Evolutionary conservation across 2,113 vertebrate genomes (phyloP), one percentile per base, ranked within the genome.

Genomic region (Lamprologus lemairii): DNA sequence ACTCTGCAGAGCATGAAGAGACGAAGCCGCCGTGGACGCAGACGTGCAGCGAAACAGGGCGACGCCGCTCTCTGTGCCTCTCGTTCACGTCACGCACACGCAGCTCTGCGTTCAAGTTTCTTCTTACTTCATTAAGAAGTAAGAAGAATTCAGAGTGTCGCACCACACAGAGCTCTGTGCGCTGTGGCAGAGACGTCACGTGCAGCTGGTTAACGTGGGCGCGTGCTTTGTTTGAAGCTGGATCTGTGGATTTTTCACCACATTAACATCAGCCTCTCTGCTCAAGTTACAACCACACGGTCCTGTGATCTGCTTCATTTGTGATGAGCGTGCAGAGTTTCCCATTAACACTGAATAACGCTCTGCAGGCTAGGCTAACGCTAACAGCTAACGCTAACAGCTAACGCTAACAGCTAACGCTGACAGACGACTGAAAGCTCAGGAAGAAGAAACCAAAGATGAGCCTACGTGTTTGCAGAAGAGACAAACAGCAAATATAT

Each of bases 101-200:
- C 19, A 5, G 19, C 33, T 5, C 35, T 14, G 1, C 0, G 3
- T 9, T 7, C 3, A 3, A 1, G 35, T 21, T 68, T 1, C 35
- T 21, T 68, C 35, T 42, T 3, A 23, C 31, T 9, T 6, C 35
- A 14, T 40, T 68, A 68, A 16, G 9, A 51, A 51, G 47, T 51
- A 47, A 47, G 45, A 47, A 47, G 45, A 47, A 47, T 19, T 68
- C 7, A 21, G 63, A 21, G 63, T 0, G 14, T 40, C 7, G n/a
- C 0, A 9, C n/a, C 35, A 14, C 7, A 0, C 35, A 23, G 35
- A 42, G 35, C 65, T 42, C n/a, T 21, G n/a, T n/a, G 0, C 7
- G 2, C 65, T 9, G 35, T 37, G 63, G 19, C 19, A 6, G 35
- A 23, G 33, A 1, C 35, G n/a, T 37, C 33, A 68, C 58, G 1